These are phyloP conservation scores for Ptyas mucosa DNA, from an alignment of 2,113 vertebrate genomes.

Conservation along the genomic window DNA sequence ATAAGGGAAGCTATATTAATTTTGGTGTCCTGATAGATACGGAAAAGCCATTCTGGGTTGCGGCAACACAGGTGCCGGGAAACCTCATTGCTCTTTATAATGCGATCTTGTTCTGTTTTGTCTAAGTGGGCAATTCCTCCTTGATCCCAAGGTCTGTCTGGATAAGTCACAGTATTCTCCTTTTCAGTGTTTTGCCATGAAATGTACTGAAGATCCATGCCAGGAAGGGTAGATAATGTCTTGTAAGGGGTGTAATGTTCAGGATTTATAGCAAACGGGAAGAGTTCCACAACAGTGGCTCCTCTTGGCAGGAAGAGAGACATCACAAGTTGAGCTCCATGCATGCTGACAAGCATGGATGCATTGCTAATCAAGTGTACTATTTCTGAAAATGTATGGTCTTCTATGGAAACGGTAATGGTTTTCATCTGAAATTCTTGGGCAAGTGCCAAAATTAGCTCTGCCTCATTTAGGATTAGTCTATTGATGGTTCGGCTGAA, in stretches of 20 bases:
- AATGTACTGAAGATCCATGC: slow-evolving; percentile 94
- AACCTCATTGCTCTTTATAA: slow-evolving; percentile 86
- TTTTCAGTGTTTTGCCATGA: slow-evolving; percentile 85
- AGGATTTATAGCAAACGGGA: slow-evolving; percentile 91
- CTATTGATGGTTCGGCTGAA: slow-evolving; percentile 90
- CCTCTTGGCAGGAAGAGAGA: slow-evolving; percentile 91
- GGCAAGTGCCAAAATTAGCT: slow-evolving; percentile 88
- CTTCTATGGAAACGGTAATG: slow-evolving; percentile 89
- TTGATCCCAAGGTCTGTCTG: slow-evolving; percentile 91
- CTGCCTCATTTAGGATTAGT: slow-evolving; percentile 92
- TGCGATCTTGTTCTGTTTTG: slow-evolving; percentile 84
- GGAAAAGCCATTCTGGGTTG: slow-evolving; percentile 96
- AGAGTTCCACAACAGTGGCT: slow-evolving; percentile 88
- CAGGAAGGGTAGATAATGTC: slow-evolving; percentile 87
- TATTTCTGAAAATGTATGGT: slow-evolving; percentile 83
- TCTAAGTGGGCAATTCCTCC: slow-evolving; percentile 90
- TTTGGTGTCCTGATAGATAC: slow-evolving; percentile 95
- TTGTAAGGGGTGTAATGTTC: slow-evolving; percentile 97
- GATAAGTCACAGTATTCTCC: slow-evolving; percentile 83
- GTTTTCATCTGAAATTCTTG: slow-evolving; percentile 96
- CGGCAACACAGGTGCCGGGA: slow-evolving; percentile 91
- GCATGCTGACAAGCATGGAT: slow-evolving; percentile 93
- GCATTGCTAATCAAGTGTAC: slow-evolving; percentile 84
- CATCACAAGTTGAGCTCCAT: slow-evolving; percentile 90
- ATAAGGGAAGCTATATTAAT: slow-evolving; percentile 87